A percentile compares a stretch with the other conserved stretches of the same genome.
These are phyloP conservation scores for Agriotes lineatus DNA, from an alignment of 2,888 invertebrate genomes.

Conservation along the genomic window DNA sequence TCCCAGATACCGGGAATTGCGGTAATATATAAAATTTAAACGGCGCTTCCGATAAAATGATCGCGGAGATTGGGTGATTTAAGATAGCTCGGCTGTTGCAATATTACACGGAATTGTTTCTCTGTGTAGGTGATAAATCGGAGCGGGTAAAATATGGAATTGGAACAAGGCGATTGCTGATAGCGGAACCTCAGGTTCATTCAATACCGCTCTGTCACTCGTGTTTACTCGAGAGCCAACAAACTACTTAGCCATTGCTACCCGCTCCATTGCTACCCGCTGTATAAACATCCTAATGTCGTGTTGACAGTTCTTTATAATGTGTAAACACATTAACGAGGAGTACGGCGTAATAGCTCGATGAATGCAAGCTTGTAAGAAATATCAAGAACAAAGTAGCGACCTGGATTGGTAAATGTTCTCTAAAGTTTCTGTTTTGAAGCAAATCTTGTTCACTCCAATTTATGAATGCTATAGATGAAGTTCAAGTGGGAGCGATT, in stretches of 20 bases:
- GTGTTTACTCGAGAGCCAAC: slow-evolving; percentile 7
- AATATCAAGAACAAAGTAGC: too few species aligned
- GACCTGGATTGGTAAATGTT: too few species aligned
- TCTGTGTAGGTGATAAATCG: neutral
- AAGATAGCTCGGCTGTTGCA: neutral
- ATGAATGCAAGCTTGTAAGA: too few species aligned
- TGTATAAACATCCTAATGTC: slow-evolving; percentile 16
- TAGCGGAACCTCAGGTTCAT: neutral
- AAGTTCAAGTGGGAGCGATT: too few species aligned
- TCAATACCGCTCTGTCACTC: neutral
- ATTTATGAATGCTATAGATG: too few species aligned
- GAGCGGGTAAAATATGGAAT: neutral
- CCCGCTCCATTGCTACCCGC: neutral
- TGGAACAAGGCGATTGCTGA: neutral
- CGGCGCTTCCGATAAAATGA: neutral
- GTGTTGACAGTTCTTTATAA: slow-evolving; percentile 7
- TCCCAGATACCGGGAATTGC: slow-evolving; percentile 7
- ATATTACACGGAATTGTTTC: too few species aligned
- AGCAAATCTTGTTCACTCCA: too few species aligned
- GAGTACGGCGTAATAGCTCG: neutral
- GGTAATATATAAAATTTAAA: slow-evolving; percentile 4
- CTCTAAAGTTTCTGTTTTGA: too few species aligned
- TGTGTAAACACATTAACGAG: slow-evolving; percentile 15
- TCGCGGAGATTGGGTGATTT: neutral
- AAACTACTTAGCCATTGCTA: slow-evolving; percentile 16